Evolutionary conservation across 2,797 vertebrate species (phyloP), one percentile per base, ranked within the genome.

Genomic region (Lacerta viridis): DNA sequence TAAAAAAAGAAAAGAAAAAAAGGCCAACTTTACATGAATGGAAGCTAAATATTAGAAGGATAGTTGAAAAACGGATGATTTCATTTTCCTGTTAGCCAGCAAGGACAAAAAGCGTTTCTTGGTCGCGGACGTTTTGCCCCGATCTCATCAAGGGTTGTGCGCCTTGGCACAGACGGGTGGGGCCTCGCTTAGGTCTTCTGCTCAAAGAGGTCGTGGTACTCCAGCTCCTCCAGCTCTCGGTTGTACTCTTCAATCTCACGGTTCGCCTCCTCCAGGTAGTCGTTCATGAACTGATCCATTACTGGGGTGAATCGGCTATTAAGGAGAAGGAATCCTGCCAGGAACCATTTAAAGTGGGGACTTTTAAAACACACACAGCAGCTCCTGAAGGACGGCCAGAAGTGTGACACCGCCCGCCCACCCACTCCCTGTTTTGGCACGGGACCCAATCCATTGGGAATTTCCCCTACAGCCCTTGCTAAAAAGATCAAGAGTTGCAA

Each of bases 251-350:
- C 98, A 0, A 99, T 98, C 91, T 99, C 98, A 89, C 97, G 96
- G 97, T 99, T 99, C 94, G 97, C 98, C 94, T 99, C 98, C 27
- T 98, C 96, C 83, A 99, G 87, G 81, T 99, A 99, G 91, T 99
- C 98, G 0, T 98, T 97, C 92, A 99, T 98, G 91, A 99, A 99
- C 78, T 98, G 97, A 78, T 99, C 98, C 98, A 99, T 99, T 92
- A 99, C 99, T 99, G 97, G 71, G 17, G 17, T 0, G 71, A 33
- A 0, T 18, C 5, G 61, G 0, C 15, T 0, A 1, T n/a, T 10
- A 88, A 84, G 17, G 85, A 87, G 64, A 86, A n/a, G 55, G 77
- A 1, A 39, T 0, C 4, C 0, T 79, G 33, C n/a, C 1, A 29
- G 27, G 36, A 0, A 0, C 27, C 36, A 77, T 0, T 33, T 17